Percentiles rank a stretch among this genome's conserved stretches.
Evolutionary conservation across 2,888 invertebrate species (phyloP).

Genomic region (Hypercompe scribonia): DNA sequence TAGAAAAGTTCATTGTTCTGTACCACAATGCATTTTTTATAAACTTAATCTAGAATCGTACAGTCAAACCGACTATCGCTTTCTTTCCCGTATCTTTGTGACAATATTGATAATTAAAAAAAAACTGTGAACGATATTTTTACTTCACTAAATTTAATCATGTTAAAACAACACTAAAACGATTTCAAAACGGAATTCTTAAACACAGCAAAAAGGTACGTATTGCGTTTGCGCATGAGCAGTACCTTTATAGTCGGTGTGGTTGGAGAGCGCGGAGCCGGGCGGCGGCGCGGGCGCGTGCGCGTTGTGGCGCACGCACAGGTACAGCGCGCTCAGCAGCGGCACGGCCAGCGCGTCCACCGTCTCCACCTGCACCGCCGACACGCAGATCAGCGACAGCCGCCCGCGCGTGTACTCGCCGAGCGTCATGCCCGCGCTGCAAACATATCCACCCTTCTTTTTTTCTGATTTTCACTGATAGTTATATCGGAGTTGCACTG

Average conservation of each 20-base stretch:
- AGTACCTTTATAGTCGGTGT: constrained; percentile 67
- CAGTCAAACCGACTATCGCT: too few species aligned
- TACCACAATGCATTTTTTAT: too few species aligned
- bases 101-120: too few species aligned
- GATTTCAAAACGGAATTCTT: too few species aligned
- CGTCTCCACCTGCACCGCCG: constrained; percentile 79
- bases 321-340: constrained; percentile 76
- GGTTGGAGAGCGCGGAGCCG: constrained; percentile 58
- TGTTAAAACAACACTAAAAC: too few species aligned
- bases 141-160: too few species aligned
- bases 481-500: too few species aligned
- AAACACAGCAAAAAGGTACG: too few species aligned
- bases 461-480: too few species aligned
- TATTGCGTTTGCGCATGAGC: not conserved
- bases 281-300: constrained; percentile 50
- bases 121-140: not conserved
- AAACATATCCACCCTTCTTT: constrained; percentile 1
- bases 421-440: constrained; percentile 75
- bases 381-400: constrained; percentile 76
- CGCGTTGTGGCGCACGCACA: constrained; percentile 79
- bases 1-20: too few species aligned
- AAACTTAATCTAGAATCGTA: too few species aligned
- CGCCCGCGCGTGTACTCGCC: constrained; percentile 74
- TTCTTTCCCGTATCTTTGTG: too few species aligned
- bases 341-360: constrained; percentile 77